Evolutionary conservation across 2,113 vertebrate genomes (phyloP).

Genomic region (Sceloporus tristichus): DNA sequence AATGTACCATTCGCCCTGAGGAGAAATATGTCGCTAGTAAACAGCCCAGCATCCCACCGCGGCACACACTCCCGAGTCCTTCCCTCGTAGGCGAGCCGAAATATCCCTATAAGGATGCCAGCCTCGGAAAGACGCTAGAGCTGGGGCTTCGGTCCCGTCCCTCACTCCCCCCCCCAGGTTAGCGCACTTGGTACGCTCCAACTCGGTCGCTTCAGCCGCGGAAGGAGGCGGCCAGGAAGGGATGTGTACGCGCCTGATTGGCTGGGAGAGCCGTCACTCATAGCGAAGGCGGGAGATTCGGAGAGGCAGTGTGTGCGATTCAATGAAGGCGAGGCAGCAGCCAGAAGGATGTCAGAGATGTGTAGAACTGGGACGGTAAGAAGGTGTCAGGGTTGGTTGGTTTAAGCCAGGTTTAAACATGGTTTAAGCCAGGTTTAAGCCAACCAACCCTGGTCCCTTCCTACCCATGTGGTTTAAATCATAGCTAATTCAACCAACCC

Average conservation of each 20-base stretch:
- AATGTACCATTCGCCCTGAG: background rate
- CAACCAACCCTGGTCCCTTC: too few species aligned
- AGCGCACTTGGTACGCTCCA: constrained; percentile 6
- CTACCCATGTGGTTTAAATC: too few species aligned
- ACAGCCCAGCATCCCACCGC: background rate
- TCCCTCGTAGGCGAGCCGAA: accelerated
- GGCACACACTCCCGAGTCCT: too few species aligned
- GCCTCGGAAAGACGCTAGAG: too few species aligned
- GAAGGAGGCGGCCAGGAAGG: constrained; percentile 12
- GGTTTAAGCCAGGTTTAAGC: too few species aligned
- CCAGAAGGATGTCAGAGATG: too few species aligned
- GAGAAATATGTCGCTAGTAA: accelerated
- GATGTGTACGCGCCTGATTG: constrained; percentile 71
- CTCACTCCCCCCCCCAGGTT: accelerated
- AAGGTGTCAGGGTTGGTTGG: background rate
- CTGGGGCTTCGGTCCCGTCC: background rate
- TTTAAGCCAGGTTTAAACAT: too few species aligned
- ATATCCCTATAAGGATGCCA: accelerated
- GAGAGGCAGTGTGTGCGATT: constrained; percentile 24
- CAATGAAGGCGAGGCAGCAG: too few species aligned
- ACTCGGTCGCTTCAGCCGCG: background rate
- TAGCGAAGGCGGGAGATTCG: constrained; percentile 28
- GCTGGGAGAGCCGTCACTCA: background rate
- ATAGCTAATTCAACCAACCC: too few species aligned
- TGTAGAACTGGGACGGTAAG: background rate